A percentile compares a stretch with the other conserved stretches of the same genome.
phyloP scores from a whole-genome alignment of 1,140 invertebrate species.

The Cydia pomonella region DNA sequence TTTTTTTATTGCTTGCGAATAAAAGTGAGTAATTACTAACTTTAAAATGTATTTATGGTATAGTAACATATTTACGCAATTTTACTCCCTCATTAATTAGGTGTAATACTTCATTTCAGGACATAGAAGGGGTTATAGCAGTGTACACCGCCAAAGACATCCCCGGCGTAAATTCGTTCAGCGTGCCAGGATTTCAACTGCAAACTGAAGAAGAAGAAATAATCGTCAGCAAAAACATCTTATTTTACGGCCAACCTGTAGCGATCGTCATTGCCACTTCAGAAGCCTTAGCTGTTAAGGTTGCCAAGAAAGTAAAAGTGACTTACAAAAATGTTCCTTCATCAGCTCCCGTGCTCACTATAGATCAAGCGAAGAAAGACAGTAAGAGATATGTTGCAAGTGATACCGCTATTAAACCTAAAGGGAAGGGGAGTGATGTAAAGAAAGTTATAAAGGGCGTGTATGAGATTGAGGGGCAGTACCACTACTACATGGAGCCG shows the following conservation, averaged over 20 bases:
- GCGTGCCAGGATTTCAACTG: slow-evolving; percentile 53
- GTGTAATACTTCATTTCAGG: slow-evolving; percentile 53
- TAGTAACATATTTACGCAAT: too few species aligned
- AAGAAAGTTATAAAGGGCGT: slow-evolving; percentile 63
- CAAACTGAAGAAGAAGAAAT: slow-evolving; percentile 79
- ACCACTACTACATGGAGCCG: slow-evolving; percentile 81
- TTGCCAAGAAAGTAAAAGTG: slow-evolving; percentile 85
- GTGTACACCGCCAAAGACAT: slow-evolving; percentile 86
- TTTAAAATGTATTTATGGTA: too few species aligned
- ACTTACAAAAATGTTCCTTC: slow-evolving; percentile 80
- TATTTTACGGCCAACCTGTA: slow-evolving; percentile 87
- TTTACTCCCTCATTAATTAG: too few species aligned
- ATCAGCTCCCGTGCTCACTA: slow-evolving; percentile 61
- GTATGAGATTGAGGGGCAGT: slow-evolving; percentile 67
- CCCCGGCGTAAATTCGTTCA: slow-evolving; percentile 83
- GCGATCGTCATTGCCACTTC: slow-evolving; percentile 87
- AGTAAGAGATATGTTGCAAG: slow-evolving; percentile 53
- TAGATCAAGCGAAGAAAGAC: slow-evolving; percentile 63
- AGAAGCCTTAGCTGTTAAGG: slow-evolving; percentile 82
- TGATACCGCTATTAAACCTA: slow-evolving; percentile 56
- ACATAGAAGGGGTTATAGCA: slow-evolving; percentile 84
- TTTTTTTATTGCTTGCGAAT: too few species aligned
- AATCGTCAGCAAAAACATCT: slow-evolving; percentile 78
- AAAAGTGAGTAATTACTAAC: too few species aligned
- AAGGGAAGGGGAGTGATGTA: slow-evolving; percentile 66